Percentiles rank a stretch among this genome's conserved stretches.
phyloP scores from a whole-genome alignment of 1,140 invertebrate genomes.

The Drosophila nannoptera region DNA sequence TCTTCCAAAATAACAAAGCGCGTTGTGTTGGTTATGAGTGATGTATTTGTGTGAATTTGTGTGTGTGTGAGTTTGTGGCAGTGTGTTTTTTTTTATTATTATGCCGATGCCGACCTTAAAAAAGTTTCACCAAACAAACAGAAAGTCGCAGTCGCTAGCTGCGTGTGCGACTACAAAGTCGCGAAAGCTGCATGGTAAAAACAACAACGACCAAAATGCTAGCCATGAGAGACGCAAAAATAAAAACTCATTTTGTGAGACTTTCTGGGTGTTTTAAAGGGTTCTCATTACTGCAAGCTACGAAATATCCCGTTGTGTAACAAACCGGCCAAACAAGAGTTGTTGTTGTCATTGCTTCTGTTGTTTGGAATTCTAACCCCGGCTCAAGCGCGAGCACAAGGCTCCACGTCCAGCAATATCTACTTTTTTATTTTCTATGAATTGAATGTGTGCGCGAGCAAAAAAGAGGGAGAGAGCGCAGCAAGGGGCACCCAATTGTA shows the following conservation, averaged over 20 bases:
- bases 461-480: constrained; percentile 11
- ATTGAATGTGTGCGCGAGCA: constrained; percentile 18
- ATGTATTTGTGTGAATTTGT: background rate
- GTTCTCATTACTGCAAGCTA: constrained; percentile 47
- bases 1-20: constrained; percentile 35
- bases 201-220: constrained; percentile 42
- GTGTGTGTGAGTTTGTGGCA: constrained; percentile 8
- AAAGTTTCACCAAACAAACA: constrained; percentile 74
- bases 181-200: constrained; percentile 55
- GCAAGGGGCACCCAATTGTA: constrained; percentile 40
- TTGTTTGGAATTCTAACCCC: constrained; percentile 55
- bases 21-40: constrained; percentile 19
- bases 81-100: constrained; percentile 50
- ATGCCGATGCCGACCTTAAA: constrained; percentile 66
- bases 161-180: constrained; percentile 40
- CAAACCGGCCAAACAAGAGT: constrained; percentile 72
- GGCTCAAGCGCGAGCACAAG: constrained; percentile 66
- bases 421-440: constrained; percentile 27
- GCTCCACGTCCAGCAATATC: constrained; percentile 17
- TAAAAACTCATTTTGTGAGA: constrained; percentile 5
- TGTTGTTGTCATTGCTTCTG: constrained; percentile 36
- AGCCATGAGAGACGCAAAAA: constrained; percentile 32
- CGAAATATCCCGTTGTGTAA: constrained; percentile 72
- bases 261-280: constrained; percentile 39
- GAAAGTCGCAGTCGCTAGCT: constrained; percentile 58